phyloP scores from a whole-genome alignment of 1,140 invertebrate species.

The Elymnias hypermnestra region DNA sequence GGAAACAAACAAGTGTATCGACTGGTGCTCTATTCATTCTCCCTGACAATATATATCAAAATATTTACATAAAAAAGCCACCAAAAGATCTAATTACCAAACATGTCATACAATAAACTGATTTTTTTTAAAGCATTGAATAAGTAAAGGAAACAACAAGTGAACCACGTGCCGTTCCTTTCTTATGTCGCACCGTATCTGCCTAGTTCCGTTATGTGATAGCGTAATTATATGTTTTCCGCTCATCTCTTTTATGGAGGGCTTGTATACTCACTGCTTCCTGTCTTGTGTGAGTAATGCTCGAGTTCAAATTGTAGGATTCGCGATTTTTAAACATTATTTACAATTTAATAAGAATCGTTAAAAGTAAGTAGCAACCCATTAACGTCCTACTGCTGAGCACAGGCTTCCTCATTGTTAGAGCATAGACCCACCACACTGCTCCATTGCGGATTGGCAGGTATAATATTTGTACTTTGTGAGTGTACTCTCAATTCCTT shows the following conservation, averaged over 20 bases:
- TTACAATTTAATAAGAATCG: too few relatives aligned
- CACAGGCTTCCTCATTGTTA: too few relatives aligned
- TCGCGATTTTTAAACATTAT: not conserved
- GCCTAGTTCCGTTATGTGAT: constrained; percentile 46
- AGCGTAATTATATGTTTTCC: constrained; percentile 70
- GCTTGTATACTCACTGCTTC: constrained; percentile 34
- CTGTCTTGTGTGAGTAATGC: constrained; percentile 28
- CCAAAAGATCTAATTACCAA: constrained; percentile 5
- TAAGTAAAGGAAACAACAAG: constrained; percentile 23
- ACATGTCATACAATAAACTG: not conserved
- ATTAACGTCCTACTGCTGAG: too few relatives aligned
- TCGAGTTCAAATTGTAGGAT: constrained; percentile 14
- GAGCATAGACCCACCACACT: too few relatives aligned
- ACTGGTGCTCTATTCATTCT: constrained; percentile 7
- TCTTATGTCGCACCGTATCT: constrained; percentile 21
- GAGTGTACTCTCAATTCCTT: too few relatives aligned
- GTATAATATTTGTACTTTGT: not conserved
- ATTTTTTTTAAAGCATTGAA: constrained; percentile 12
- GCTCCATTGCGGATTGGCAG: too few relatives aligned
- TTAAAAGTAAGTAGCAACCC: too few relatives aligned
- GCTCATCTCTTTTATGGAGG: constrained; percentile 44
- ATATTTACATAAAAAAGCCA: not conserved
- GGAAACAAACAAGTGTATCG: constrained; percentile 23
- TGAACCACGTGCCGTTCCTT: constrained; percentile 20
- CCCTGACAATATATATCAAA: too few relatives aligned